Base-by-base conservation (phyloP, 2,888 invertebrate genomes). In the Brachynemurus nebulosus region DNA sequence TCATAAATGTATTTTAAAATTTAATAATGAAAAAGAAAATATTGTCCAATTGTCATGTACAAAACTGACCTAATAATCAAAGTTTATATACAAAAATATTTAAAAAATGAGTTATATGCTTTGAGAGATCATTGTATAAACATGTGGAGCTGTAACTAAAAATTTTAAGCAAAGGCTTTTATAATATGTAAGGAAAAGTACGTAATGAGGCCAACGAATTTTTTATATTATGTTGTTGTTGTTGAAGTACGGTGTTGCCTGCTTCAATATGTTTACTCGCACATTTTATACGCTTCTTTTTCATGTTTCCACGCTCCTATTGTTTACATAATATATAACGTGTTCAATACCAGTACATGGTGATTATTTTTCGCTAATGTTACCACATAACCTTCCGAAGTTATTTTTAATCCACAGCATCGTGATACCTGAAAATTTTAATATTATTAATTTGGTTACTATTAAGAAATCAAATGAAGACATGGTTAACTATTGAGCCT, bases 361-460 rank as follows among this genome's bases (percentile, higher is more conserved):
- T 96, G 95, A 72, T 96, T 96, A 74, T 95, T 96, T 74, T 96
- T 96, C 64, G 95, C 95, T 70, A 96, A 71, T 53, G 95, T 91
- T 55, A 91, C 89, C 57, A 95, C 86, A 67, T 90, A 92, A 55
- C 95, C 95, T 67, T 95, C 93, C 16, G 90, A 88, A 46, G 95
- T 95, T 59, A 96, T 92, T 72, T 95, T 95, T 61, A 96, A 73
- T 51, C 95, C 95, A 65, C 95, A 96, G 74, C 95, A 96, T 59
- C 95, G 88, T 53, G 93, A 93, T 52, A 96, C 95, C 86, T 95
- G 70, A n/a, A 65, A 65, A 51, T 9, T 7, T 7, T 7, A 23
- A 23, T 23, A 23, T 23, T n/a, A n/a, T n/a, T n/a, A n/a, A n/a
- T n/a, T n/a, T n/a, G n/a, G n/a, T n/a, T n/a, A n/a, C n/a, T n/a